A percentile compares a stretch with the other conserved stretches of the same genome.
These are phyloP conservation scores for Tipula helvola DNA, from an alignment of 2,888 invertebrate genomes.

Conservation along the genomic window DNA sequence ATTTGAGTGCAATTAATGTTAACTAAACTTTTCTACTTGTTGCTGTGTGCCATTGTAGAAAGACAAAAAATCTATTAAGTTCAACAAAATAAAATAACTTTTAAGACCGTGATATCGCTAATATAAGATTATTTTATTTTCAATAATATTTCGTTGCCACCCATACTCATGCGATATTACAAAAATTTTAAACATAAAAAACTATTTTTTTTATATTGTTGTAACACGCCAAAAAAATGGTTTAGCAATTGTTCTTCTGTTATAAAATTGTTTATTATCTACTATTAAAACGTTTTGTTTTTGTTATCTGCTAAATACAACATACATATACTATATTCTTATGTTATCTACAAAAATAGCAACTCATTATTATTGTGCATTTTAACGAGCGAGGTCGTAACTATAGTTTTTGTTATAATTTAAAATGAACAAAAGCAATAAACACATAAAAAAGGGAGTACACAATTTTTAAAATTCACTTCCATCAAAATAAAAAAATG, in stretches of 20 bases:
- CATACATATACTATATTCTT: background rate
- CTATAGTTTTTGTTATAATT: background rate
- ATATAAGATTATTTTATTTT: no score
- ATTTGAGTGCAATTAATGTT: no score
- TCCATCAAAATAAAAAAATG: background rate
- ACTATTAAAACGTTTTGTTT: background rate
- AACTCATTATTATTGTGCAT: background rate
- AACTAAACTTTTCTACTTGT: no score
- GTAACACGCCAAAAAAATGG: background rate
- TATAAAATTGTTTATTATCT: background rate
- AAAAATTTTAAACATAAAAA: background rate
- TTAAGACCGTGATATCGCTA: no score
- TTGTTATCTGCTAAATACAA: background rate
- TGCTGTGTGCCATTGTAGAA: no score
- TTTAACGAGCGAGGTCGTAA: background rate
- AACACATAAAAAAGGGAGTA: background rate
- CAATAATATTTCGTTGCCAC: no score
- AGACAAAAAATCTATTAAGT: no score
- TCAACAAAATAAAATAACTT: no score
- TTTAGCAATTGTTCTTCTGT: background rate
- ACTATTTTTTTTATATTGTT: background rate
- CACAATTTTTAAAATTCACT: background rate
- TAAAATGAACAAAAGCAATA: background rate
- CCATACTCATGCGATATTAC: no score
- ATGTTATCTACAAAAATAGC: background rate